Evolutionary conservation across 2,888 invertebrate genomes (phyloP).

Genomic region (Rhingia campestris): DNA sequence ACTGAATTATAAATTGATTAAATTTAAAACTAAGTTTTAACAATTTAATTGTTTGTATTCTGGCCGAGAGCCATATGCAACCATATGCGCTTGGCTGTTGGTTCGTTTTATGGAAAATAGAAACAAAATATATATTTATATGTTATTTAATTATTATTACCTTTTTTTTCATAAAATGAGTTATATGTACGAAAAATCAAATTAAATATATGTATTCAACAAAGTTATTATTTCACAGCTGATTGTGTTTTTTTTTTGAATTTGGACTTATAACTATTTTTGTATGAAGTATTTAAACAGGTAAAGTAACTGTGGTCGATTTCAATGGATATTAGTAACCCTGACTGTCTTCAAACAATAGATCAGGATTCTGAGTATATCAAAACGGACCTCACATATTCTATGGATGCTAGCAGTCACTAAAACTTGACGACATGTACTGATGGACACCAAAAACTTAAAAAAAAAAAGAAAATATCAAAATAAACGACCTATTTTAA

Average conservation of each 20-base stretch:
- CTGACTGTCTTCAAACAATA: no score
- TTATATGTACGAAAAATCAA: slow-evolving; percentile 64
- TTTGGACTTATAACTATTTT: no score
- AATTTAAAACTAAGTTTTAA: slow-evolving; percentile 62
- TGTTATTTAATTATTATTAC: slow-evolving; percentile 73
- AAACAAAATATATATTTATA: slow-evolving; percentile 68
- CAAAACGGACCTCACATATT: no score
- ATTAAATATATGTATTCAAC: slow-evolving; percentile 70
- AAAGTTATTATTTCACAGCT: slow-evolving; percentile 57
- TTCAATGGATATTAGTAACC: no score
- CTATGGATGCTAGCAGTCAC: no score
- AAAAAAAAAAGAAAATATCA: no score
- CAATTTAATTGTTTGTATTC: slow-evolving; percentile 71
- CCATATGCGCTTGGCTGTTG: slow-evolving; percentile 25
- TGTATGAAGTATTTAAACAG: no score
- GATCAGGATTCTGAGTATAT: no score
- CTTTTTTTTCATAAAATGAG: slow-evolving; percentile 65
- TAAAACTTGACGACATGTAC: no score
- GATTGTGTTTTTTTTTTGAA: slow-evolving; percentile 9
- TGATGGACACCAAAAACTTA: no score
- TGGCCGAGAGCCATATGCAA: slow-evolving; percentile 33
- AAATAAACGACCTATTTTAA: no score
- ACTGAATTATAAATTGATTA: slow-evolving; percentile 58
- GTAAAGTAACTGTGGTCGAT: no score
- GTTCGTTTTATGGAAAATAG: slow-evolving; percentile 63